Evolutionary conservation across 2,888 invertebrate species (phyloP).

Genomic region (Thera britannica): DNA sequence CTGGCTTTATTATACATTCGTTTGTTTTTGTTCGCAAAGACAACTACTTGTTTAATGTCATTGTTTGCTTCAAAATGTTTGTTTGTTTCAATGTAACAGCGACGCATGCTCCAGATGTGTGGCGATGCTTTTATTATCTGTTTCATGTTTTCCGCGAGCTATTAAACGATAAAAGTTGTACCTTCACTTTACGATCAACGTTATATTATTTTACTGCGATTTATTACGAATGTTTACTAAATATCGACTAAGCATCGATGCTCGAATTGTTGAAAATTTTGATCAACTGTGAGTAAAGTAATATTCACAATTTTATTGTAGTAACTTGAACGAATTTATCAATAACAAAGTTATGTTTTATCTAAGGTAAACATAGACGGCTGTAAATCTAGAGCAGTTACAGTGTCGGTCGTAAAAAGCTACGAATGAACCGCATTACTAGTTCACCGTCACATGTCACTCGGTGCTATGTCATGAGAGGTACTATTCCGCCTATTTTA

Average conservation of each 20-base stretch:
- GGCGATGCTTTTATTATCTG: conserved; percentile 35
- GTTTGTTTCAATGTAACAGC: conserved; percentile 43
- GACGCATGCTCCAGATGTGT: conserved; percentile 39
- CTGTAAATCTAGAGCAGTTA: conserved; percentile 46
- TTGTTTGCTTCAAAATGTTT: conserved; percentile 55
- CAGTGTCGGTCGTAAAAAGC: conserved; percentile 52
- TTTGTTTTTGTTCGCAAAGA: conserved; percentile 60
- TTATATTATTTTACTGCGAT: neutral
- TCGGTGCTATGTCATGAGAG: conserved; percentile 42
- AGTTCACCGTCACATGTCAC: conserved; percentile 51
- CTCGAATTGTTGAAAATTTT: neutral
- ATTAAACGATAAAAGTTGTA: conserved; percentile 3
- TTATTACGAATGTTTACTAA: neutral
- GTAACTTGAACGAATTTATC: conserved; percentile 26
- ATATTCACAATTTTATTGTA: conserved; percentile 7
- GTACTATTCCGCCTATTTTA: conserved; percentile 49
- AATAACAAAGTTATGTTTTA: conserved; percentile 29
- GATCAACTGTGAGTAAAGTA: neutral
- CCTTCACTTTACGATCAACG: neutral
- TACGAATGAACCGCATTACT: conserved; percentile 43
- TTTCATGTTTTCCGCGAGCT: conserved; percentile 28
- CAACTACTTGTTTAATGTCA: conserved; percentile 65
- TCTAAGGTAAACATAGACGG: conserved; percentile 30
- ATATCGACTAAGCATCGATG: neutral
- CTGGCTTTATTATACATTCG: conserved; percentile 42